Conservation (phyloP, 2,888 invertebrate species). For the Octodonta nipae region DNA sequence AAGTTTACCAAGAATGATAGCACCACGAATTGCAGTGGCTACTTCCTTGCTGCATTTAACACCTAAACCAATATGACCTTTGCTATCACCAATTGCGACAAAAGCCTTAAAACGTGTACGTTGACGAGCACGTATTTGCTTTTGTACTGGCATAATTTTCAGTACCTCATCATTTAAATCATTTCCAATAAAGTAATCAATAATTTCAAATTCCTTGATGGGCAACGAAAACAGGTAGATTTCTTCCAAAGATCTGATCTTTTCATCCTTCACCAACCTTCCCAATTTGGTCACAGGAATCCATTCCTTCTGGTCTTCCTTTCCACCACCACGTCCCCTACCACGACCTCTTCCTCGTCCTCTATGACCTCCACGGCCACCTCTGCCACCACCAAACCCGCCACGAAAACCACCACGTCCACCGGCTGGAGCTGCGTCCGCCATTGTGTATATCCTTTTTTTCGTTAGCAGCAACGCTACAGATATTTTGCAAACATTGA, state of each 20-base stretch:
- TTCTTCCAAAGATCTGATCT: constrained; percentile 89
- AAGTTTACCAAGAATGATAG: constrained; percentile 94
- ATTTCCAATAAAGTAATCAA: constrained; percentile 89
- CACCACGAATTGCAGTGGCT: constrained; percentile 97
- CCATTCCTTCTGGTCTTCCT: constrained; percentile 97
- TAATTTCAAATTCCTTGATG: constrained; percentile 98
- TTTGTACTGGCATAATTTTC: constrained; percentile 99
- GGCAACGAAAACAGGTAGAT: constrained; percentile 97
- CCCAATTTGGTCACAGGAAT: constrained; percentile 96
- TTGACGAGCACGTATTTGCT: constrained; percentile 98
- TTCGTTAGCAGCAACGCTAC: too few relatives aligned
- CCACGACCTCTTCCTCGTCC: constrained; percentile 71
- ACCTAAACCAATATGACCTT: constrained; percentile 96
- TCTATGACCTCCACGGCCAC: constrained; percentile 57
- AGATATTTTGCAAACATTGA: too few relatives aligned
- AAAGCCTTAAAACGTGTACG: constrained; percentile 95
- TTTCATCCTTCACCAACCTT: constrained; percentile 89
- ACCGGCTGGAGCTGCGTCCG: constrained; percentile 97
- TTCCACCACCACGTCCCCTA: constrained; percentile 73
- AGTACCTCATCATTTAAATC: constrained; percentile 85
- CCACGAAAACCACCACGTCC: constrained; percentile 82
- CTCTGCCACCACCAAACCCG: constrained; percentile 60
- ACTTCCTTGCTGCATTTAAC: constrained; percentile 99
- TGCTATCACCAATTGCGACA: constrained; percentile 94
- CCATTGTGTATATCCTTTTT: too few relatives aligned